Evolutionary conservation across 1,140 invertebrate species (phyloP), one percentile per base, ranked within the genome.

Genomic region (Scaptodrosophila lebanonensis): DNA sequence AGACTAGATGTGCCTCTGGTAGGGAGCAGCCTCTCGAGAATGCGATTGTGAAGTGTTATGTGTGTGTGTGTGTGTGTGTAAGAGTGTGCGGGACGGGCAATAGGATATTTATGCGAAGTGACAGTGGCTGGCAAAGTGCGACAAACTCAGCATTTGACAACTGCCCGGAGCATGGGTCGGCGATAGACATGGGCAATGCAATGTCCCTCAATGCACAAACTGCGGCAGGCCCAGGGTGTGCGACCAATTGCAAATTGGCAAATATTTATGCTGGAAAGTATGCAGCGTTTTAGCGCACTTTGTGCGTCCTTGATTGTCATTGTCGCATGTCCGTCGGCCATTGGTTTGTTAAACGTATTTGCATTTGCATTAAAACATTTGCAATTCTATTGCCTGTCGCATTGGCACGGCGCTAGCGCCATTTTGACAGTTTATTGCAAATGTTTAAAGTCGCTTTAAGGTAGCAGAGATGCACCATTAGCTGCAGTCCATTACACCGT

Each of bases 381-480:
- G 35, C 51, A 75, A 66, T 68, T 68, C 60, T 54, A 64, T 64
- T 59, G 53, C 35, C 11, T 29, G 17, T 51, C 30, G 20, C 5
- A 30, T 8, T 35, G 30, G n/a, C n/a, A 25, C 57, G 9, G 16
- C 13, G 33, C 42, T 39, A 15, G n/a, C n/a, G n/a, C n/a, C n/a
- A n/a, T n/a, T n/a, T n/a, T n/a, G n/a, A n/a, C n/a, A n/a, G n/a
- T n/a, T n/a, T n/a, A n/a, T n/a, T n/a, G n/a, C 13, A 53, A 11
- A 29, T 27, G 18, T 36, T 53, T 66, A 66, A 66, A 66, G 63
- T 62, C 63, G 42, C 42, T 43, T 44, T 44, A 66, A 39, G 58
- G 45, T 35, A 43, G 66, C 66, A 66, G 66, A 66, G 66, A 64
- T 66, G 62, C n/a, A 44, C 44, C 69, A 73, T 72, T 68, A 73